Base-by-base conservation (phyloP, 2,888 invertebrate species). In the Peribatodes rhomboidaria region DNA sequence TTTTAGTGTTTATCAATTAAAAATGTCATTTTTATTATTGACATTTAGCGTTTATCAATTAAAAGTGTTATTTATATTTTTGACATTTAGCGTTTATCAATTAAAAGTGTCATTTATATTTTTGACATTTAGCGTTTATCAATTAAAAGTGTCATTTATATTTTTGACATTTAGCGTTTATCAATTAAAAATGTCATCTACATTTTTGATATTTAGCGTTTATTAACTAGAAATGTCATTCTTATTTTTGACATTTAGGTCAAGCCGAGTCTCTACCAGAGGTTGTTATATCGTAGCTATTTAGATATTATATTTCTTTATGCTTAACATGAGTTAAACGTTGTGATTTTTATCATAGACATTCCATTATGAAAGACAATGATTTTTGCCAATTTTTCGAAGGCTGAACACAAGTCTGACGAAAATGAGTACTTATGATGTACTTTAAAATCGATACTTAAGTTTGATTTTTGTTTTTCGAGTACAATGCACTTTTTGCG, bases 311-410 rank as follows among this genome's bases (percentile, higher is more conserved):
- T 61, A 60, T 46, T 44, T 39, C 33, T 22, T 27, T 76, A 64
- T 60, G 60, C 68, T 70, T 59, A 61, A 57, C 58, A 69, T 73
- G 67, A 63, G 52, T 70, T 65, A 53, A 58, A 47, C 61, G 87
- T 89, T 89, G 91, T 89, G 91, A 89, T 89, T 88, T 84, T 79
- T 69, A 79, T 80, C 80, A 75, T 79, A 87, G 77, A 92, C 92
- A 92, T 92, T 92, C 92, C 92, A 91, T 77, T 75, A 61, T 76
- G 80, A 87, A 88, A 89, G 87, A 89, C 85, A 84, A 81, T 73
- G 64, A 80, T 80, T 84, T 83, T 85, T 85, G 86, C 85, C 85
- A 83, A 82, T 80, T 75, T 79, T 71, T 76, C 75, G 57, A 87
- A 90, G 91, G 86, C 90, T 89, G 89, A 87, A 75, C 60, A 50